phyloP scores from a whole-genome alignment of 2,888 invertebrate genomes.

The Scaptomyza reducta region DNA sequence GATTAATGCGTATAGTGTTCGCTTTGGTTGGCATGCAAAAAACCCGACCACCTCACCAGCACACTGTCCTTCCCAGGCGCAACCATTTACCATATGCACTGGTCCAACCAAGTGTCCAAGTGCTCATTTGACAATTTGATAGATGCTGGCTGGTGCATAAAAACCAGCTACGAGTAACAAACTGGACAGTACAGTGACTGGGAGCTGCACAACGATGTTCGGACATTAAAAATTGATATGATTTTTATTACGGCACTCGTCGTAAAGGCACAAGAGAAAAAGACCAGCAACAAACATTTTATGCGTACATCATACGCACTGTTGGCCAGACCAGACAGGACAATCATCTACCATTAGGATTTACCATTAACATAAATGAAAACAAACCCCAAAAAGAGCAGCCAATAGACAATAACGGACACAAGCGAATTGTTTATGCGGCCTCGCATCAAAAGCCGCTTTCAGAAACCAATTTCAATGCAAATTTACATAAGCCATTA shows the following conservation, averaged over 20 bases:
- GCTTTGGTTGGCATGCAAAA: slow-evolving; percentile 45
- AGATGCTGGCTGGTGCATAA: slow-evolving; percentile 64
- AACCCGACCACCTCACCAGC: too few species aligned
- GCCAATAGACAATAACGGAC: slow-evolving; percentile 35
- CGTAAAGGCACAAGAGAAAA: slow-evolving; percentile 39
- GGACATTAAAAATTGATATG: slow-evolving; percentile 70
- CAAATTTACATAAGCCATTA: slow-evolving; percentile 75
- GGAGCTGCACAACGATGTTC: slow-evolving; percentile 1
- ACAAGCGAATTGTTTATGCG: slow-evolving; percentile 62
- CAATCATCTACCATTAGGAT: slow-evolving; percentile 32
- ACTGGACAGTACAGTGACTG: slow-evolving; percentile 9
- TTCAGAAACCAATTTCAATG: slow-evolving; percentile 58
- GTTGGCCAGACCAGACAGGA: slow-evolving; percentile 50
- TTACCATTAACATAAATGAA: slow-evolving; percentile 48
- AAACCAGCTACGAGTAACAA: slow-evolving; percentile 30
- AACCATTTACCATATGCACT: neutral
- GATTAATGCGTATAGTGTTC: slow-evolving; percentile 47
- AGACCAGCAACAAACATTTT: slow-evolving; percentile 1
- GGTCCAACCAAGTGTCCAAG: slow-evolving; percentile 32
- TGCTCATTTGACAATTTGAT: slow-evolving; percentile 77
- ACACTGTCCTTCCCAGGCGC: neutral
- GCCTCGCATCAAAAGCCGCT: slow-evolving; percentile 61
- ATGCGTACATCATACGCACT: slow-evolving; percentile 66
- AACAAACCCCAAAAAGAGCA: slow-evolving; percentile 30
- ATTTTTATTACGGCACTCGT: slow-evolving; percentile 71